A percentile compares a stretch with the other conserved stretches of the same genome.
Conservation (phyloP, 2,113 vertebrate genomes). For the Microtus ochrogaster region DNA sequence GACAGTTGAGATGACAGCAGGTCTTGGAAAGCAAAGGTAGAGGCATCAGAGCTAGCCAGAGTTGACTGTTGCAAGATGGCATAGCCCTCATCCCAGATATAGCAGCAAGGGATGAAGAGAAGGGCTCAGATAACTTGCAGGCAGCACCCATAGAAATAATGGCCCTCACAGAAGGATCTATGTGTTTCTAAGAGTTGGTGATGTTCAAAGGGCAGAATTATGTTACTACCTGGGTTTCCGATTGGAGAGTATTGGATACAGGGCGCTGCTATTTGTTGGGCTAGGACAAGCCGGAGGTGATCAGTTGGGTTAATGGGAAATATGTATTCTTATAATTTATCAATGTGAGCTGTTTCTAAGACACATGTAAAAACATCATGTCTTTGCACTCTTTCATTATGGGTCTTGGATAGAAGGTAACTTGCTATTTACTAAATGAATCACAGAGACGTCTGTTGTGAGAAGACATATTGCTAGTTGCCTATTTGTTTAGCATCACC, state of each 20-base stretch:
- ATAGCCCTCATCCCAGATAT: too few species aligned
- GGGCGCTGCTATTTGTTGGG: not conserved
- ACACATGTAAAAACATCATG: not conserved
- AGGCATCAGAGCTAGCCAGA: not conserved
- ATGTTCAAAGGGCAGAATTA: not conserved
- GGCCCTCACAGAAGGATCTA: not conserved
- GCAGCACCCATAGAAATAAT: not conserved
- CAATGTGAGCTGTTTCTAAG: not conserved
- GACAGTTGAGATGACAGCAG: not conserved
- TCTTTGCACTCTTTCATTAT: not conserved
- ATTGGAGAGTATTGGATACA: not conserved
- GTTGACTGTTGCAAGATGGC: not conserved
- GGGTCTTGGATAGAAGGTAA: not conserved
- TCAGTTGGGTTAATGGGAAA: not conserved
- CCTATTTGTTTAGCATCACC: not conserved
- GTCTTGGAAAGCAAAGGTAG: too few species aligned
- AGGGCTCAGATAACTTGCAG: not conserved
- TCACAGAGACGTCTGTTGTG: not conserved
- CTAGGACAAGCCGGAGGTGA: not conserved
- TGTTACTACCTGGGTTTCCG: not conserved
- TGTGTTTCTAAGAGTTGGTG: not conserved
- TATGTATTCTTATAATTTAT: not conserved
- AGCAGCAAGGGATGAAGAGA: not conserved
- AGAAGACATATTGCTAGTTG: not conserved
- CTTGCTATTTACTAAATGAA: conserved; percentile 12